Conservation (phyloP, 2,113 vertebrate species). For the Hippocampus zosterae region DNA sequence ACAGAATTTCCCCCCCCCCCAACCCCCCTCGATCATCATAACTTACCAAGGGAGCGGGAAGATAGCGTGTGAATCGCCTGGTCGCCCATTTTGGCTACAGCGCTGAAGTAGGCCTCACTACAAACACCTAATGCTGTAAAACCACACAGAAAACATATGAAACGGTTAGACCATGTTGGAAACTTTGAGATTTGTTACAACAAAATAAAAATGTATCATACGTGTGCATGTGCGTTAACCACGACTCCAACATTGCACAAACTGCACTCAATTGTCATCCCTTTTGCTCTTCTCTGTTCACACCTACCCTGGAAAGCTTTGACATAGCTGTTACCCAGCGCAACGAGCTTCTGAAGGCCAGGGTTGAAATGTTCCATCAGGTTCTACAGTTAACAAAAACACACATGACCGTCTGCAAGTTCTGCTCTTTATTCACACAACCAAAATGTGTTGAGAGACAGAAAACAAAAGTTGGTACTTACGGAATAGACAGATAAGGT, state of each 20-base stretch:
- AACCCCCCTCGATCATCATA: neutral
- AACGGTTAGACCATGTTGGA: neutral
- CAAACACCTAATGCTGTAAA: conserved; percentile 59
- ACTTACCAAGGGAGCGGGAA: conserved; percentile 85
- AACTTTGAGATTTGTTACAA: neutral
- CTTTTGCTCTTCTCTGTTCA: no score
- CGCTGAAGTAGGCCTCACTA: conserved; percentile 86
- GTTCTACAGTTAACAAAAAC: conserved; percentile 65
- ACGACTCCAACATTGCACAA: neutral
- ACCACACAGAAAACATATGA: neutral
- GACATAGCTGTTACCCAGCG: conserved; percentile 88
- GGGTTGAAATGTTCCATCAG: conserved; percentile 94
- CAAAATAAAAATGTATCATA: neutral
- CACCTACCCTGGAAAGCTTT: conserved; percentile 85
- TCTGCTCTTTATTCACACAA: neutral
- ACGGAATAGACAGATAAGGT: conserved; percentile 71
- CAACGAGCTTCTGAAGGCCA: conserved; percentile 85
- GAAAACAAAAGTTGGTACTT: conserved; percentile 27
- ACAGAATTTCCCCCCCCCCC: neutral
- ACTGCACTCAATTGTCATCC: neutral
- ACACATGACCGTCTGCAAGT: neutral
- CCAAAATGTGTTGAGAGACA: neutral
- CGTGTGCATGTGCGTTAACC: neutral
- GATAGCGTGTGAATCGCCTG: conserved; percentile 86
- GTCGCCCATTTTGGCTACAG: conserved; percentile 87